Evolutionary conservation across 2,797 vertebrate species (phyloP), one percentile per base, ranked within the genome.

Genomic region (Spondyliosoma cantharus): DNA sequence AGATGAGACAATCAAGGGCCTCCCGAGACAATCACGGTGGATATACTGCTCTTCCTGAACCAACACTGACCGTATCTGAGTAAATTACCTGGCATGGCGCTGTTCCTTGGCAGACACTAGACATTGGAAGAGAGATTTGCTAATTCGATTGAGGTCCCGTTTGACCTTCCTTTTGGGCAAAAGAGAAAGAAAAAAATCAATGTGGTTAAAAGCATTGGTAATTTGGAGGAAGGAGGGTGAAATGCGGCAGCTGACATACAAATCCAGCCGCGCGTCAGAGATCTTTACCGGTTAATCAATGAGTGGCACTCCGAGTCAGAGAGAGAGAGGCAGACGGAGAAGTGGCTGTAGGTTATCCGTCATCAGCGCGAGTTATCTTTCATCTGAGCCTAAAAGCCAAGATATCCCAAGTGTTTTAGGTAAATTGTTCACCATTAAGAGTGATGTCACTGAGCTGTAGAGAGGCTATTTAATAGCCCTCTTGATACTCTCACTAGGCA

Each of bases 171-270:
- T 22, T 37, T 13, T 1, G 52, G 56, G 43, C 37, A 16, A 63
- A 8, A 52, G 17, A 42, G 22, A 58, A 37, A 37, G 32, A 25
- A 81, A 66, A 24, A 65, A 65, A 80, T 74, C 63, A 52, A 75
- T 83, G 0, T 27, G 20, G 43, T 76, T 86, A 82, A 86, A 86
- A 82, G 76, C 74, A 76, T 79, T 70, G 6, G 71, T 76, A 19
- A 76, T 74, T 22, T 43, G n/a, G 56, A 16, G 42, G 15, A 17
- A 56, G 52, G 66, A 71, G 64, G 58, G 54, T 4, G n/a, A 70
- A 77, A 71, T 59, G 42, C 11, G 42, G 53, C 56, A 0, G 0
- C 12, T 53, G 56, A 57, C 22, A 16, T 56, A 49, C 13, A 25
- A 20, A 32, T 59, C 54, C 25, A 68, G 46, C 22, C 48, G 65